Evolutionary conservation across 2,797 vertebrate species (phyloP), one percentile per base, ranked within the genome.

Genomic region (Hafferia zeledoni): DNA sequence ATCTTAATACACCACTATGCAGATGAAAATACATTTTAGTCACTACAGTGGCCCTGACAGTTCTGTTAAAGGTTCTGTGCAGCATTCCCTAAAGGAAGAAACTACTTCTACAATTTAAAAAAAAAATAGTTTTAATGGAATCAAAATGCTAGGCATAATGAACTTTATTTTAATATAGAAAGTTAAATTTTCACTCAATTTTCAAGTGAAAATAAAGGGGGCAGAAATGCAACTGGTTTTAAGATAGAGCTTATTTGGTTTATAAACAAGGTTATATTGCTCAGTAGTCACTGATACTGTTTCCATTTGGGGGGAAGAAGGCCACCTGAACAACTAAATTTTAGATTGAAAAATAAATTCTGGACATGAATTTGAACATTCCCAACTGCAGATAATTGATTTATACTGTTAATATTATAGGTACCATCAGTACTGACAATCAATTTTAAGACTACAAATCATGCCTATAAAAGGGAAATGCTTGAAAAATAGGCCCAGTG

Each of bases 21-120:
- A 89, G 35, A 72, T 52, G 27, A 92, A 94, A 89, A 76, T 44
- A 43, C 13, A 78, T 82, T 90, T 87, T 76, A 92, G 67, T 65
- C 39, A 43, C 22, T 70, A 33, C 19, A 69, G n/a, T 72, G 39
- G 52, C 43, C 30, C 43, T 81, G 61, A 92, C 30, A 84, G 46
- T 47, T 89, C 43, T 61, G 19, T 35, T 89, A 53, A 57, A 78
- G 25, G 15, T 49, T 86, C 57, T 83, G 20, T 74, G 49, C 25
- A 70, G 64, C 16, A 44, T 24, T 82, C 63, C n/a, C 27, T 37
- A 27, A 89, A 83, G 52, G 67, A 86, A 88, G n/a, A 89, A 90
- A 61, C 10, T n/a, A 43, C 19, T 6, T 61, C 23, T 68, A 69
- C 18, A 50, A 16, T 24, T 35, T 47, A 12, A 44, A 71, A 82